Evolutionary conservation across 2,888 invertebrate species (phyloP), one percentile per base, ranked within the genome.

Genomic region (Agrotis segetum): DNA sequence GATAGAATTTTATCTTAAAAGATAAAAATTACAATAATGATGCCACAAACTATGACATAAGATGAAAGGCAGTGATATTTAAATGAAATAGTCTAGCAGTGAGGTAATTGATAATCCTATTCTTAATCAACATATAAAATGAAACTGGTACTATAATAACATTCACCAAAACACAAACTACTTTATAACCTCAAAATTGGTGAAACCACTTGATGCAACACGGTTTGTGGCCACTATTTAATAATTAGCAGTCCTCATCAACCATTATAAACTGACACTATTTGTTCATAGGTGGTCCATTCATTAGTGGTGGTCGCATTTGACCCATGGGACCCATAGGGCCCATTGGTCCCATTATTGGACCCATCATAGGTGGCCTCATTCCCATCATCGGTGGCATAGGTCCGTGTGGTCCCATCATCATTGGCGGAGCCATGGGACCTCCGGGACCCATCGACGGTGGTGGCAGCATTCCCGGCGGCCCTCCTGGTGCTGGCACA

Each of bases 401-500:
- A 7, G 97, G 98, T 66, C 98, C 97, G 24, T 98, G 98, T 2
- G 98, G 98, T 82, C 97, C 97, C 97, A 98, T 98, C 97, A 98
- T 98, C 98, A 98, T 98, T 0, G 97, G 97, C 87, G 97, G 97
- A 21, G 94, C 94, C 97, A 97, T 97, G 2, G 97, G 97, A 14
- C 97, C 97, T 76, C 97, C 97, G 2, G 97, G 97, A 0, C 97
- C 97, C 97, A 97, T 95, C 66, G 93, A 67, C 17, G 94, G 96
- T 14, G 94, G 96, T 17, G 96, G 96, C 59, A 96, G 91, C 97
- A 97, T 97, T 64, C 97, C 97, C n/a, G 97, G 96, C 17, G 97
- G 96, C 1, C 97, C 98, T 14, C 97, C 97, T 70, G 96, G 96
- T 69, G 92, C 96, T 74, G 91, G 97, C 83, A 90, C 96, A 85